These are phyloP conservation scores for Heliconius hortense DNA, from an alignment of 2,888 invertebrate genomes.

Conservation along the genomic window DNA sequence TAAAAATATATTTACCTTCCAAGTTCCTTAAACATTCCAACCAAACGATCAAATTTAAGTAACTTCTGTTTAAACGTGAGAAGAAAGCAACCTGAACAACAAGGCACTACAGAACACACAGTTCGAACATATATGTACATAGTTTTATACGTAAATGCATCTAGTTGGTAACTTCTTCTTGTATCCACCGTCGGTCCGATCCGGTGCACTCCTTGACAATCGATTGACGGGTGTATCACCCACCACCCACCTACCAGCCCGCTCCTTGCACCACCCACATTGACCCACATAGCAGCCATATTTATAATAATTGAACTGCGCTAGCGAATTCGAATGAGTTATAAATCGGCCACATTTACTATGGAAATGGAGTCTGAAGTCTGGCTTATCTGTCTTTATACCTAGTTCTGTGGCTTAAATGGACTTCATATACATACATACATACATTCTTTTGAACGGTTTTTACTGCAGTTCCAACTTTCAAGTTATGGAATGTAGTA, in stretches of 20 bases:
- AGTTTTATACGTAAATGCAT: slow-evolving; percentile 47
- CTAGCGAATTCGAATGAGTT: slow-evolving; percentile 52
- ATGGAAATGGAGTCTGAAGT: slow-evolving; percentile 46
- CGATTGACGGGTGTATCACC: slow-evolving; percentile 81
- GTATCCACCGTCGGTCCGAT: slow-evolving; percentile 56
- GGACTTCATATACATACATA: slow-evolving; percentile 29
- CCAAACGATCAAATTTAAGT: slow-evolving; percentile 7
- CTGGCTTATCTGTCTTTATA: slow-evolving; percentile 42
- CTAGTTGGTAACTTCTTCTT: slow-evolving; percentile 48
- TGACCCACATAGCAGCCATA: slow-evolving; percentile 79
- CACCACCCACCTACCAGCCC: slow-evolving; percentile 41
- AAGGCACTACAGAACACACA: slow-evolving; percentile 2
- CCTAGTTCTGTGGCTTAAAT: slow-evolving; percentile 31
- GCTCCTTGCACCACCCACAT: slow-evolving; percentile 50
- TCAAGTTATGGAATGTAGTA: slow-evolving; percentile 3
- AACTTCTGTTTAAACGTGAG: not conserved
- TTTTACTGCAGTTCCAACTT: slow-evolving; percentile 15
- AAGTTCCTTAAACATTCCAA: not conserved
- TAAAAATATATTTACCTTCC: not conserved
- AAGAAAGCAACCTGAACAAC: slow-evolving; percentile 24
- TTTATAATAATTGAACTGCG: slow-evolving; percentile 80
- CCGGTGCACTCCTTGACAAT: slow-evolving; percentile 79
- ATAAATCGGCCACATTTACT: slow-evolving; percentile 50
- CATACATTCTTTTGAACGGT: slow-evolving; percentile 23
- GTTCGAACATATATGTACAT: slow-evolving; percentile 32